These are phyloP conservation scores for Trochalopteron elliotii DNA, from an alignment of 2,113 vertebrate genomes.

Conservation along the genomic window DNA sequence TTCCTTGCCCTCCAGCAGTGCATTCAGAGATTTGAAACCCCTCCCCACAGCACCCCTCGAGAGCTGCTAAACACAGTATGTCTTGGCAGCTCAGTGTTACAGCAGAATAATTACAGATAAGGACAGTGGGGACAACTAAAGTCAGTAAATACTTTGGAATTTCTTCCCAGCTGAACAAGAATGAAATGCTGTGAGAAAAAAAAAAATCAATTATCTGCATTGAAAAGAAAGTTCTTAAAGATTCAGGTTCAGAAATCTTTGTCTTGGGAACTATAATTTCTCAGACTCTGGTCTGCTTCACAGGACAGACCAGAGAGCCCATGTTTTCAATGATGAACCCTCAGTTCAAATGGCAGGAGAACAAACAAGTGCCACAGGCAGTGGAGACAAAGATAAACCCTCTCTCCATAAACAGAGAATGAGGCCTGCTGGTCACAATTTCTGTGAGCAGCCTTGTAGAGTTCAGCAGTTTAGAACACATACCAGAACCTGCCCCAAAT, in stretches of 20 bases:
- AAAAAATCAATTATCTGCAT: not conserved
- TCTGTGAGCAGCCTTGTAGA: not conserved
- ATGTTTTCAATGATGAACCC: not conserved
- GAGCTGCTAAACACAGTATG: not conserved
- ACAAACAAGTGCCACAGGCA: not conserved
- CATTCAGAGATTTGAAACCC: not conserved
- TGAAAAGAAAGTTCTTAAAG: not conserved
- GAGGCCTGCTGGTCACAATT: not conserved
- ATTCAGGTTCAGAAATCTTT: not conserved
- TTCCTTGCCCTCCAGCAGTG: not conserved
- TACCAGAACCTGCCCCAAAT: not conserved
- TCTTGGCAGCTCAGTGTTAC: not conserved
- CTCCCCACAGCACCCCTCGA: fast-evolving
- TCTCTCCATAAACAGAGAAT: not conserved
- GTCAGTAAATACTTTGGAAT: not conserved
- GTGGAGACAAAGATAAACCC: not conserved
- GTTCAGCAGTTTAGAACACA: not conserved
- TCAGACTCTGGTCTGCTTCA: not conserved
- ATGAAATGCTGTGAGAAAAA: not conserved
- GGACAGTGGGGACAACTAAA: not conserved
- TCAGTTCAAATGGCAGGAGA: not conserved
- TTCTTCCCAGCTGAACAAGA: not conserved
- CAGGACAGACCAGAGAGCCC: not conserved
- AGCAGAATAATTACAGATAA: not conserved
- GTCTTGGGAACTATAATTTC: not conserved